A percentile compares a stretch with the other conserved stretches of the same genome.
Conservation (phyloP, 1,140 invertebrate species). For the Diprion similis region DNA sequence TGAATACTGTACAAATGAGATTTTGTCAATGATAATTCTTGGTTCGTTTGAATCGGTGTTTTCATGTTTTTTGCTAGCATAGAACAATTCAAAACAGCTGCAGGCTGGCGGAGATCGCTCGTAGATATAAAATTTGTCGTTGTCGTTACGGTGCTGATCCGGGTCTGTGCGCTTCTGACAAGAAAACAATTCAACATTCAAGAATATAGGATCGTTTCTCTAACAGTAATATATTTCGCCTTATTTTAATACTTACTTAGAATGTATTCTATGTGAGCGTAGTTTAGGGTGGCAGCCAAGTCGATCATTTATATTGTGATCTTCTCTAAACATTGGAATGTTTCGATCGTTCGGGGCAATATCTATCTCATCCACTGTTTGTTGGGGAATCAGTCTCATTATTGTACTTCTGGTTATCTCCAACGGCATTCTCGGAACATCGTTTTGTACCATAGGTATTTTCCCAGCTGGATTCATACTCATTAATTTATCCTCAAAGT, state of each 20-base stretch:
- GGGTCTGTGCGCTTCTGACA: constrained; percentile 43
- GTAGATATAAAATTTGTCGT: constrained; percentile 22
- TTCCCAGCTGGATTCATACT: constrained; percentile 15
- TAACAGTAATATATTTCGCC: neutral
- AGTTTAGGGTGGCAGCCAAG: constrained; percentile 19
- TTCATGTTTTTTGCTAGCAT: constrained; percentile 28
- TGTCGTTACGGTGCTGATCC: constrained; percentile 30
- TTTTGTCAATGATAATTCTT: constrained; percentile 38
- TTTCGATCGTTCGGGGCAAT: constrained; percentile 41
- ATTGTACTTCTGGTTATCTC: constrained; percentile 16
- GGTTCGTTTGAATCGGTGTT: constrained; percentile 27
- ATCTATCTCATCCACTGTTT: neutral
- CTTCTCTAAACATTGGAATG: constrained; percentile 40
- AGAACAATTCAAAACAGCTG: constrained; percentile 24
- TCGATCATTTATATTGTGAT: constrained; percentile 23
- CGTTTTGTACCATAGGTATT: constrained; percentile 11
- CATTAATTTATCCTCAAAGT: constrained; percentile 11
- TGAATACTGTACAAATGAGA: constrained; percentile 40
- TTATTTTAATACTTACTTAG: constrained; percentile 21
- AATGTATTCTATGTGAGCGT: constrained; percentile 21
- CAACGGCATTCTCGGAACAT: neutral
- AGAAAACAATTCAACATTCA: constrained; percentile 14
- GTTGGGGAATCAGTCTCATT: neutral
- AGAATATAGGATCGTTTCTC: constrained; percentile 9
- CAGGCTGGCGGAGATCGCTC: constrained; percentile 27